Conservation (phyloP, 2,113 vertebrate genomes). For the Notiomystis cincta region DNA sequence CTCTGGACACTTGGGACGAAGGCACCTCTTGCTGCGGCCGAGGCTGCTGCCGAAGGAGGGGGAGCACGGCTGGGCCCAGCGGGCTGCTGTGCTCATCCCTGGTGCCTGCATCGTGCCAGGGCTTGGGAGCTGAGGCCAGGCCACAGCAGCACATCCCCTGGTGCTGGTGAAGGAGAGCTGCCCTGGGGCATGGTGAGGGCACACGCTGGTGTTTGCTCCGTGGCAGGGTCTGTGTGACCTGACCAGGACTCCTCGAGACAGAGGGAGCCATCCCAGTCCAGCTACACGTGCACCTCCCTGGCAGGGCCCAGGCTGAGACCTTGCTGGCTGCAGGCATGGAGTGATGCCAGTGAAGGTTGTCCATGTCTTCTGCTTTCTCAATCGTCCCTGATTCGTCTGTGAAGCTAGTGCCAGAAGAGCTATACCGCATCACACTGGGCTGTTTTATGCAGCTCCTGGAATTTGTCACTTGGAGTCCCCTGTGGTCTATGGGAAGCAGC, state of each 20-base stretch:
- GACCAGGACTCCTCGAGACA: rapidly evolving
- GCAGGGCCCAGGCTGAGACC: neutral
- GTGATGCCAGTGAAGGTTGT: neutral
- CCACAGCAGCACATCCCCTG: rapidly evolving
- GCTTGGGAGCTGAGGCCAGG: neutral
- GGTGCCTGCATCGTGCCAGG: neutral
- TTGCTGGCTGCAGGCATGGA: neutral
- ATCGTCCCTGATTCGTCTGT: rapidly evolving
- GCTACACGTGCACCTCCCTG: rapidly evolving
- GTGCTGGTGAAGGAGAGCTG: neutral
- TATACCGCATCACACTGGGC: too few species aligned
- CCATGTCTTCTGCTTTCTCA: neutral
- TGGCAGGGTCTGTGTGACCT: neutral
- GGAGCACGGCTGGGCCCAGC: rapidly evolving
- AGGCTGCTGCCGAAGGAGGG: neutral
- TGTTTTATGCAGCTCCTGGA: neutral
- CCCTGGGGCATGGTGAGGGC: rapidly evolving
- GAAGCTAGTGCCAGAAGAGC: neutral
- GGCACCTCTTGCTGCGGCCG: neutral
- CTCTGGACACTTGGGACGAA: neutral
- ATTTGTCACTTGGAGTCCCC: neutral
- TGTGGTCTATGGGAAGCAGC: neutral
- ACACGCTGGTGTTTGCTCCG: rapidly evolving
- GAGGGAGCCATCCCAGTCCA: rapidly evolving
- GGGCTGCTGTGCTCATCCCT: neutral